Evolutionary conservation across 2,113 vertebrate species (phyloP).

Genomic region (Rhagologus leucostigma): DNA sequence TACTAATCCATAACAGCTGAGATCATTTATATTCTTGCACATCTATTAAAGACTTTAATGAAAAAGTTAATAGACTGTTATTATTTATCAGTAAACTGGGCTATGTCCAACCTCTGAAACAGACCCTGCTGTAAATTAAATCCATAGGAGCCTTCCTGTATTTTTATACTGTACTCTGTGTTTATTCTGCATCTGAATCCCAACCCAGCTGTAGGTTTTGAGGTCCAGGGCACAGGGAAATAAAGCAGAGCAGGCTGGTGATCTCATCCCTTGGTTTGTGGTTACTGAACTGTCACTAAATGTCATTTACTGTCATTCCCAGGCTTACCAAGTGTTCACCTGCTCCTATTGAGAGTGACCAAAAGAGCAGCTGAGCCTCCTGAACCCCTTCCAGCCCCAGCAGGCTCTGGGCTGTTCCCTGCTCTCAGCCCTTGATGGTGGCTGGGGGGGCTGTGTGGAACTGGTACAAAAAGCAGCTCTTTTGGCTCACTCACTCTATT

Average conservation of each 20-base stretch:
- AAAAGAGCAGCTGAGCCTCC: background rate
- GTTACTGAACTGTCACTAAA: background rate
- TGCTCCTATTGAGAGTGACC: background rate
- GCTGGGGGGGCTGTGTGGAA: background rate
- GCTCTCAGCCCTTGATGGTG: background rate
- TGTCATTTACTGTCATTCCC: background rate
- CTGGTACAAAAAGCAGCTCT: background rate
- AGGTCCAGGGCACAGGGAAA: background rate
- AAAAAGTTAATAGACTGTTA: constrained; percentile 25
- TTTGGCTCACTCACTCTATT: background rate
- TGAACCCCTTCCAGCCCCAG: background rate
- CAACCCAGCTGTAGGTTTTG: background rate
- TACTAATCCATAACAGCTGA: constrained; percentile 63
- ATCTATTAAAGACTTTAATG: constrained; percentile 74
- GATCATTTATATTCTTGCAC: constrained; percentile 70
- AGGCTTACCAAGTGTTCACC: background rate
- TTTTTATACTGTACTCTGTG: background rate
- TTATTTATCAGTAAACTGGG: background rate
- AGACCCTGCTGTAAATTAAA: background rate
- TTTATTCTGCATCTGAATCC: background rate
- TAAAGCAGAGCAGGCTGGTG: background rate
- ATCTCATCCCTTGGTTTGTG: background rate
- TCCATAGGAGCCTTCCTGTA: background rate
- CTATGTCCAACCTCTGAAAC: background rate
- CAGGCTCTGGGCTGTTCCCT: background rate